These are phyloP conservation scores for Aplidium turbinatum DNA, from an alignment of 23 tunicate genomes.

Conservation along the genomic window DNA sequence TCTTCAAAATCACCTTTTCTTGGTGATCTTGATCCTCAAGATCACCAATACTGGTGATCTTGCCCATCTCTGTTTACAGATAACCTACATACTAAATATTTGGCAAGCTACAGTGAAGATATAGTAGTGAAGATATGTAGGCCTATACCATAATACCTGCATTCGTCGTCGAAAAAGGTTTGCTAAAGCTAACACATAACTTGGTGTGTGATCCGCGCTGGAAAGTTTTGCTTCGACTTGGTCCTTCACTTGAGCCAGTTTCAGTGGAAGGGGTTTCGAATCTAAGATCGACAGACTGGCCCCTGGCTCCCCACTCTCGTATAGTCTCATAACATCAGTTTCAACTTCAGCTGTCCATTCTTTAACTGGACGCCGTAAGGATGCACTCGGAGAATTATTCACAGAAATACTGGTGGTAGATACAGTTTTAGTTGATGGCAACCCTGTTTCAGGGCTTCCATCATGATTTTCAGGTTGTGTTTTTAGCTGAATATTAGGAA, in stretches of 20 bases:
- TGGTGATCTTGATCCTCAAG: no score
- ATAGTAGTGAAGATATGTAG: no score
- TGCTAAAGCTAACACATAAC: slow-evolving; percentile 68
- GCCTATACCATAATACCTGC: no score
- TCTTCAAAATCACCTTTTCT: no score
- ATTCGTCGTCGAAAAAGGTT: slow-evolving; percentile 53
- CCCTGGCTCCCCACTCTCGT: slow-evolving; percentile 53
- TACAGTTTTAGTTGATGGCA: background rate
- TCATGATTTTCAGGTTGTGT: no score
- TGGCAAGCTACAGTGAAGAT: no score
- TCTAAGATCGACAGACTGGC: slow-evolving; percentile 16
- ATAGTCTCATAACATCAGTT: slow-evolving; percentile 45
- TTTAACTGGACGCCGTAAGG: background rate
- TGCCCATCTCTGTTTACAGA: no score
- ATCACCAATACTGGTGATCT: no score
- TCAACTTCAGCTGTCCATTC: slow-evolving; percentile 62
- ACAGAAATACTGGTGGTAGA: background rate
- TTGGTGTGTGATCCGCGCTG: slow-evolving; percentile 59
- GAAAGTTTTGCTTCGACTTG: slow-evolving; percentile 47
- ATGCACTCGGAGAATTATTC: background rate
- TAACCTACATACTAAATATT: no score
- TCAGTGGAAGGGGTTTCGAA: slow-evolving; percentile 8
- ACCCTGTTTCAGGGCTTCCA: background rate
- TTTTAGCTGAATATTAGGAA: background rate
- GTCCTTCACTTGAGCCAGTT: slow-evolving; percentile 7